Evolutionary conservation across 2,888 invertebrate species (phyloP).

Genomic region (Neoaliturus tenellus): DNA sequence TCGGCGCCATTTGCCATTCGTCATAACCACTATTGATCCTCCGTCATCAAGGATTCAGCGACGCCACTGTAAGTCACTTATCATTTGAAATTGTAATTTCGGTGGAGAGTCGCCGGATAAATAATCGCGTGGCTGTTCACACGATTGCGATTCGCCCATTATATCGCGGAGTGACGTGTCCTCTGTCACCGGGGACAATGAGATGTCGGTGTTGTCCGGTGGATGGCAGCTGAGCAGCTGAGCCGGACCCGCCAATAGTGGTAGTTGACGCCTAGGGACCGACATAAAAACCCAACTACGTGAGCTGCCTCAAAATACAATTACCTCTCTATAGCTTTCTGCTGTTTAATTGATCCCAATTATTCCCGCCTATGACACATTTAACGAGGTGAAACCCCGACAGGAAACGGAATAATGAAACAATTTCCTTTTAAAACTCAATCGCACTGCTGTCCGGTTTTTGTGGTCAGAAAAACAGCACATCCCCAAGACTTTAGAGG

Average conservation of each 20-base stretch:
- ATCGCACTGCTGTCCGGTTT: constrained; percentile 19
- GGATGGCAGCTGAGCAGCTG: neutral
- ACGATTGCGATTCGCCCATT: too few relatives aligned
- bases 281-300: neutral
- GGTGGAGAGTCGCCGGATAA: too few relatives aligned
- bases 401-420: constrained; percentile 28
- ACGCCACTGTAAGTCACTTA: too few relatives aligned
- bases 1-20: too few relatives aligned
- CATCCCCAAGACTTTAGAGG: neutral
- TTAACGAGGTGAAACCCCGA: constrained; percentile 45
- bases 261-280: neutral
- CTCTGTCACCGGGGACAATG: too few relatives aligned
- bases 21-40: too few relatives aligned
- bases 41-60: too few relatives aligned
- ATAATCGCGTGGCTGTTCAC: too few relatives aligned
- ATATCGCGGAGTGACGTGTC: too few relatives aligned
- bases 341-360: constrained; percentile 49
- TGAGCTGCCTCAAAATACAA: constrained; percentile 20
- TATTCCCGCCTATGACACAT: constrained; percentile 48
- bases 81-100: too few relatives aligned
- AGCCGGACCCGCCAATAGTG: neutral
- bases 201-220: too few relatives aligned
- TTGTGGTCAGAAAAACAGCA: constrained; percentile 1
- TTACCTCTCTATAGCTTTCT: neutral
- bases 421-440: constrained; percentile 40